Evolutionary conservation across 1,140 invertebrate species (phyloP), one percentile per base, ranked within the genome.

Genomic region (Sminthurinus signatus): DNA sequence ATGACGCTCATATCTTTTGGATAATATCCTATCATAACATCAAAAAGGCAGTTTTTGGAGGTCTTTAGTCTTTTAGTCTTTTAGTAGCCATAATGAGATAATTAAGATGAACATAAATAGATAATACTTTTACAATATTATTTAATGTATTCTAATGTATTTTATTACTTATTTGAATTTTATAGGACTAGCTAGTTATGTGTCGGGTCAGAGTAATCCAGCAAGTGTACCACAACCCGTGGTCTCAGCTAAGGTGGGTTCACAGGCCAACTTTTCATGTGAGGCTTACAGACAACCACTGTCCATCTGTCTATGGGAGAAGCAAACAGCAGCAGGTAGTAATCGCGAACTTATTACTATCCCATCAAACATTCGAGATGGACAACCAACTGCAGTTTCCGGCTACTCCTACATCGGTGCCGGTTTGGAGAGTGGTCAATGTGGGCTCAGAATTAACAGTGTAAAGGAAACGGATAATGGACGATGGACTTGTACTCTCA

Each of bases 381-480:
- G 50, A 28, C 23, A 52, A n/a, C 4, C 21, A n/a, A 52, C 50
- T 14, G 2, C 23, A 5, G 21, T 21, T 5, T 36, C 48, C 0
- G 70, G 70, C 2, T 68, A 68, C 44, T 43, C 46, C 19, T 71
- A 66, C 48, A 32, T 60, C 21, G 70, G 70, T 2, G 61, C 29
- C n/a, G 54, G 54, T 4, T 43, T 71, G 14, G 56, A 63, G 14
- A 58, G 36, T 5, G 70, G 70, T 15, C 14, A 60, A n/a, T 71
- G 70, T 50, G 70, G 70, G 2, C 14, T 71, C 3, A n/a, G 39
- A 1, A 68, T 71, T 29, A 39, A 51, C 14, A 48, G 23, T 15
- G 64, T 71, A 1, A 68, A 66, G 54, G 70, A 71, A 19, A 43
- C 28, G 14, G 70, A 71, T 36, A 64, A 58, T 60, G 66, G 52